Conservation (phyloP, 2,888 invertebrate species). For the Athalia rosae region DNA sequence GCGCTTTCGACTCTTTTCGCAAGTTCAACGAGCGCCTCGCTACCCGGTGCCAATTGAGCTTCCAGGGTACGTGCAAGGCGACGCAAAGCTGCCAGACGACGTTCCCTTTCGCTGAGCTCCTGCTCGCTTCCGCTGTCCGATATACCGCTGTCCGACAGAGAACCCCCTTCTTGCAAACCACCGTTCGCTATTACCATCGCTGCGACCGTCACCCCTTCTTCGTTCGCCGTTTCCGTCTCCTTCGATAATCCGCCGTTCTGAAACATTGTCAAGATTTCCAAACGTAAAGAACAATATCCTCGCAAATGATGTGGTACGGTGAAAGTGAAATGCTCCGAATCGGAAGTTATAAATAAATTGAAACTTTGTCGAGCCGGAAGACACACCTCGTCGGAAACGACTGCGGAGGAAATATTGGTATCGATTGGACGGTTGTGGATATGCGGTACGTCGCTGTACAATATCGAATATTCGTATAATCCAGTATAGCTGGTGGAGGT, state of each 20-base stretch:
- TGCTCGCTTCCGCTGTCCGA: slow-evolving; percentile 85
- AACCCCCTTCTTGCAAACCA: slow-evolving; percentile 76
- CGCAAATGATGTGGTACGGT: too few species aligned
- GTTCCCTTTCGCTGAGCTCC: slow-evolving; percentile 80
- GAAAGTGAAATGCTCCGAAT: too few species aligned
- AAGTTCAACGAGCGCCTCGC: slow-evolving; percentile 80
- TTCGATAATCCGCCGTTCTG: slow-evolving; percentile 57
- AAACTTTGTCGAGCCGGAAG: too few species aligned
- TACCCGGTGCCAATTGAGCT: slow-evolving; percentile 81
- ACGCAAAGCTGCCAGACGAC: slow-evolving; percentile 80
- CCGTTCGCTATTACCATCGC: slow-evolving; percentile 55
- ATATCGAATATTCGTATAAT: slow-evolving; percentile 69
- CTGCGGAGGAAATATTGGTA: not conserved
- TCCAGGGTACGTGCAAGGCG: slow-evolving; percentile 82
- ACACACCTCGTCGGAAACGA: too few species aligned
- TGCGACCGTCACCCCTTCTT: slow-evolving; percentile 48
- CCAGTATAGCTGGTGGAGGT: slow-evolving; percentile 58
- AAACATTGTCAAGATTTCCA: slow-evolving; percentile 46
- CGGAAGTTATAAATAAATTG: too few species aligned
- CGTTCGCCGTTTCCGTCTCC: slow-evolving; percentile 53
- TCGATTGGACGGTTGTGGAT: slow-evolving; percentile 45
- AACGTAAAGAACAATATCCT: too few species aligned
- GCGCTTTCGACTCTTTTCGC: slow-evolving; percentile 83
- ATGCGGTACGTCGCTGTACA: slow-evolving; percentile 45
- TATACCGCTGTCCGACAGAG: slow-evolving; percentile 87